Evolutionary conservation across 2,888 invertebrate species (phyloP), one percentile per base, ranked within the genome.

Genomic region (Neoaliturus tenellus): DNA sequence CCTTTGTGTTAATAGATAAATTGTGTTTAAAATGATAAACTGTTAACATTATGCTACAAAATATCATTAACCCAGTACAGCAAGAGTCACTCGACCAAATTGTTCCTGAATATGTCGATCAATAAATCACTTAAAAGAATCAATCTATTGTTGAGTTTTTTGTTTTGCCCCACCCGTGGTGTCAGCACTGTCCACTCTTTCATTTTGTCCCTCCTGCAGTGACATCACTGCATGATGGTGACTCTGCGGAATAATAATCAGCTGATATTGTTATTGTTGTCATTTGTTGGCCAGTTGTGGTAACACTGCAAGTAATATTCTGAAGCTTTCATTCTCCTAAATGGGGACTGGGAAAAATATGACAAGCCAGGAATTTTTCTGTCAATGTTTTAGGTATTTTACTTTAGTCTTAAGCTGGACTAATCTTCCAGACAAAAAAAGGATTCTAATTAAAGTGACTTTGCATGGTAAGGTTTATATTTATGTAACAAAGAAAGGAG

Each of bases 81-180:
- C 33, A 12, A 20, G 39, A 69, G 4, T 39, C 69, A n/a, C 69
- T 20, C 35, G 75, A 44, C 48, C 75, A 75, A 71, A 44, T 28
- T 48, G 48, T 41, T 48, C 41, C 75, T 44, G 75, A 48, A 20
- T 44, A 48, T 75, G 75, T 75, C 48, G 17, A 75, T 75, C 75
- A 75, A 75, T 75, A 75, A 75, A 75, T 75, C 75, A 75, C 75
- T 75, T 28, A 25, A 75, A 75, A 75, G 75, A 75, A 75, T 75
- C 48, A 48, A 75, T 44, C 41, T 48, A 75, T 75, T 75, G 75
- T 75, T 75, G 75, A 20, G 41, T 73, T 73, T 73, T 69, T 67
- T 39, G 39, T 75, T 10, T 35, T 48, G 25, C 28, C 48, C 75
- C 75, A 17, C 48, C 75, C 17, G n/a, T 28, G 10, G 35, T 33